Conservation (phyloP, 2,888 invertebrate species). For the Poecilobothrus nobilitatus region DNA sequence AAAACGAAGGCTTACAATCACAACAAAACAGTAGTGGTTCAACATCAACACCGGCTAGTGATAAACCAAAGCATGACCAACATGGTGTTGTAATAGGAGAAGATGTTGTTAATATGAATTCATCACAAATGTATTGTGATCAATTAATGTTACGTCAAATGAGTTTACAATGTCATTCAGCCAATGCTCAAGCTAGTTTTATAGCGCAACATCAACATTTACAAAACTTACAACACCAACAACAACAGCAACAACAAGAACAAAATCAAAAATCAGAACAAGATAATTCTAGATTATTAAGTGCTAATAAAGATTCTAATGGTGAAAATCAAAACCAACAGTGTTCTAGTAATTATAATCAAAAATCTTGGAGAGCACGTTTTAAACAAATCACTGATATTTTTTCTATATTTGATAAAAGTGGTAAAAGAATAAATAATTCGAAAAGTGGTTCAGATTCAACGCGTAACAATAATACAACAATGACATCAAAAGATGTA, state of each 20-base stretch:
- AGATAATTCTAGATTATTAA: not conserved
- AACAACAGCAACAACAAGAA: constrained; percentile 2
- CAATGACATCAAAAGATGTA: constrained; percentile 25
- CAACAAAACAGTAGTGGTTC: constrained; percentile 21
- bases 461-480: constrained; percentile 33
- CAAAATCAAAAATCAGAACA: not conserved
- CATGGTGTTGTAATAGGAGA: constrained; percentile 23
- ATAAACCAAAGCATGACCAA: constrained; percentile 19
- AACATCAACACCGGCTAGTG: constrained; percentile 17
- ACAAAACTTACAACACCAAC: not conserved
- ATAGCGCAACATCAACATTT: not conserved
- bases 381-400: constrained; percentile 43
- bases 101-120: constrained; percentile 27
- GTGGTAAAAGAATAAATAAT: constrained; percentile 37
- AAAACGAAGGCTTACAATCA: constrained; percentile 31
- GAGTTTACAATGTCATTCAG: not conserved
- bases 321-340: constrained; percentile 18
- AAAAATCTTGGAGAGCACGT: constrained; percentile 39
- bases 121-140: constrained; percentile 10
- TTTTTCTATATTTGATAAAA: constrained; percentile 42
- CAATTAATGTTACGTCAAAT: constrained; percentile 4
- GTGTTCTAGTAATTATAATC: constrained; percentile 17
- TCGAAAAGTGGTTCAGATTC: constrained; percentile 40
- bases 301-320: not conserved
- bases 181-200: not conserved